phyloP scores from a whole-genome alignment of 2,888 invertebrate species.

The Pterobdella sp. region DNA sequence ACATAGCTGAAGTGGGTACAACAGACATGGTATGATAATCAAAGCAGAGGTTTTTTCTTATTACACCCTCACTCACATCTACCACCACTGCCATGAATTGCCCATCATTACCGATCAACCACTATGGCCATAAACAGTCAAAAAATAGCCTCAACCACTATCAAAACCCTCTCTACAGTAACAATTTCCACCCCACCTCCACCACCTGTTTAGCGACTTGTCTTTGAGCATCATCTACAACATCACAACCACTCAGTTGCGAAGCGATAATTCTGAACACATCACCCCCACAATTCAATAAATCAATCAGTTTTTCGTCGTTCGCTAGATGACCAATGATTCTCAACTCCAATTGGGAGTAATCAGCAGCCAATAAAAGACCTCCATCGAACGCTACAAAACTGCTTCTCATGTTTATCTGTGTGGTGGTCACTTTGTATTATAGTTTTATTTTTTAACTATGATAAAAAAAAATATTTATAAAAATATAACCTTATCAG shows the following conservation, averaged over 20 bases:
- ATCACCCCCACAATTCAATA: constrained; percentile 53
- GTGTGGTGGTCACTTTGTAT: not conserved
- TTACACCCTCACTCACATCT: no score
- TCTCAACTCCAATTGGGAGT: constrained; percentile 88
- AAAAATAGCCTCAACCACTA: not conserved
- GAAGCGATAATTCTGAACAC: constrained; percentile 64
- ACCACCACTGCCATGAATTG: constrained; percentile 73
- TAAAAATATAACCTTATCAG: not conserved
- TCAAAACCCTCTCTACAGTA: not conserved
- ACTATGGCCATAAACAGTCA: not conserved
- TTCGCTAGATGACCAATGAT: constrained; percentile 80
- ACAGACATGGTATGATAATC: no score
- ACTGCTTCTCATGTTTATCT: constrained; percentile 49
- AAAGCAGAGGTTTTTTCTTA: no score
- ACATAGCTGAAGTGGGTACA: constrained; percentile 70
- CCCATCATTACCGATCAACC: not conserved
- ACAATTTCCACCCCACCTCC: not conserved
- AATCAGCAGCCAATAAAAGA: constrained; percentile 80
- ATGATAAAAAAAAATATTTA: not conserved
- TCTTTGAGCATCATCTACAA: constrained; percentile 68
- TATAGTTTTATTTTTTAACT: no score
- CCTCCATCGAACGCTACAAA: constrained; percentile 51
- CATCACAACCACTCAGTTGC: constrained; percentile 67
- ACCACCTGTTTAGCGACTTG: constrained; percentile 69
- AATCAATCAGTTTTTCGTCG: constrained; percentile 62